These are phyloP conservation scores for Petrocephalus sullivani DNA, from an alignment of 2,797 vertebrate genomes.

Conservation along the genomic window DNA sequence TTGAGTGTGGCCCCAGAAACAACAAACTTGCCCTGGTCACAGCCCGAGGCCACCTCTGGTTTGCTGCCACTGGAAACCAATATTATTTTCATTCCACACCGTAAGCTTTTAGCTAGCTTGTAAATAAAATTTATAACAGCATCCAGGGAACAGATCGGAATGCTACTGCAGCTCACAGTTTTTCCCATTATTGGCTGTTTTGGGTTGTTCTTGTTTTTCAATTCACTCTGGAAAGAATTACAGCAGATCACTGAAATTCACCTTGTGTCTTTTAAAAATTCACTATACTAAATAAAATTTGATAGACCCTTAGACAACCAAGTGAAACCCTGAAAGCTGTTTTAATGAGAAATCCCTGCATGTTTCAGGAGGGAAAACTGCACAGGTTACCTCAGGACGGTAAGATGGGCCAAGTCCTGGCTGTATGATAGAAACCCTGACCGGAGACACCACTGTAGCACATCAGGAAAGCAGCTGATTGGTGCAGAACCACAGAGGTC, in stretches of 20 bases:
- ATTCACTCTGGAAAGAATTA: not conserved
- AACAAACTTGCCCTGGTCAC: not conserved
- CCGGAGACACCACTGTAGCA: not conserved
- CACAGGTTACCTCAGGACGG: not conserved
- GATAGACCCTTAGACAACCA: not conserved
- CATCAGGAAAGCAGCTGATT: not conserved
- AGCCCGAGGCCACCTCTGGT: not conserved
- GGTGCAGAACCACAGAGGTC: not conserved
- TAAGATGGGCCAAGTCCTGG: not conserved
- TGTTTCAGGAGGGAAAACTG: not conserved
- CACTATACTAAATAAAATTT: not conserved
- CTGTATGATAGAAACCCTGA: not conserved
- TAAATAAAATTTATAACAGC: not conserved
- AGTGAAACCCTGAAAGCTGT: not conserved
- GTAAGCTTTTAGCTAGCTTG: not conserved
- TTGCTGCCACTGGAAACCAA: not conserved
- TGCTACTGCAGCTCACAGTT: not conserved
- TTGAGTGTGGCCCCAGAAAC: not conserved
- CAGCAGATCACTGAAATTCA: not conserved
- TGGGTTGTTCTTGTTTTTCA: not conserved
- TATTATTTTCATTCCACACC: not conserved
- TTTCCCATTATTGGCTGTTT: not conserved
- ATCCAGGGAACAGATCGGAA: not conserved
- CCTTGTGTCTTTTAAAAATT: not conserved
- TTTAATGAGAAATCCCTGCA: not conserved